Percentiles rank a stretch among this genome's conserved stretches.
These are phyloP conservation scores for Leptodactylus fuscus DNA, from an alignment of 2,113 vertebrate genomes.

Conservation along the genomic window DNA sequence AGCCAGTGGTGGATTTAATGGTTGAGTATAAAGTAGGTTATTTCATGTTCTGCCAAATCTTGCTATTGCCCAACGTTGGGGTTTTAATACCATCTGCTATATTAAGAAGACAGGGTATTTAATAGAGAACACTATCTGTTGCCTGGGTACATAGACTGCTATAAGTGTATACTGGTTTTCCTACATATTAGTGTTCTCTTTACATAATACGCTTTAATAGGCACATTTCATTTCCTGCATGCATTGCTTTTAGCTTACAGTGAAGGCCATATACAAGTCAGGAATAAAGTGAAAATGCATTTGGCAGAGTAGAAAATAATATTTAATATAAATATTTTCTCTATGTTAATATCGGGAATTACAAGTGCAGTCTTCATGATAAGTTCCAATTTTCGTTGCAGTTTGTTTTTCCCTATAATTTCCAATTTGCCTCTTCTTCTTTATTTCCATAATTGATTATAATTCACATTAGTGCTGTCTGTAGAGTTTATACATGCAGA, in stretches of 20 bases:
- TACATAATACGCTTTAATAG: no score
- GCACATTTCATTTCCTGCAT: no score
- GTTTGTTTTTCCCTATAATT: not conserved
- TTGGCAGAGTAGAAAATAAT: not conserved
- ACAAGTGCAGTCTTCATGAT: no score
- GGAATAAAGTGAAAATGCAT: not conserved
- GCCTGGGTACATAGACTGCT: not conserved
- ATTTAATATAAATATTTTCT: not conserved
- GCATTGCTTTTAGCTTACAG: no score
- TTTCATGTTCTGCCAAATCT: no score
- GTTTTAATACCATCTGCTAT: no score
- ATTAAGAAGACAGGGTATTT: no score
- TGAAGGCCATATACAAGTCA: not conserved
- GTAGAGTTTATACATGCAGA: not conserved
- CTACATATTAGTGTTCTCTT: not conserved
- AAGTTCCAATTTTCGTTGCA: not conserved
- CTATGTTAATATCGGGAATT: no score
- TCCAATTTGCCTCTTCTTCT: not conserved
- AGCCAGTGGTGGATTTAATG: no score
- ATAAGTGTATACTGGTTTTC: not conserved
- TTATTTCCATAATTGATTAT: conserved; percentile 3
- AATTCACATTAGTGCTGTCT: not conserved
- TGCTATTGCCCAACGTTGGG: no score
- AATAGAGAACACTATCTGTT: not conserved
- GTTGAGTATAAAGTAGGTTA: no score